Conservation (phyloP, 2,113 vertebrate genomes). For the Gymnocephalus cernua region DNA sequence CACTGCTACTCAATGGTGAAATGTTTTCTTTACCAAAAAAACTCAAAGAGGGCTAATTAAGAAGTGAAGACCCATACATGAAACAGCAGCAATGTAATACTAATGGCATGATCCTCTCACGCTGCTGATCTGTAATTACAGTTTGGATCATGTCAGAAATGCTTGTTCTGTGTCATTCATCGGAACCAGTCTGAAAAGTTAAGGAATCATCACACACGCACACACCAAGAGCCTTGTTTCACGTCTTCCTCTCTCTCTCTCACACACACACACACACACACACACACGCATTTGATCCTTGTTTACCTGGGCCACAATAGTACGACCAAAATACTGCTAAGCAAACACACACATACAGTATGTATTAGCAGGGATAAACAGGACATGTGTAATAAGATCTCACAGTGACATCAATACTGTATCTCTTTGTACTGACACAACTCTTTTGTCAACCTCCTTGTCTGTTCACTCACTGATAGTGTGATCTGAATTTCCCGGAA, state of each 20-base stretch:
- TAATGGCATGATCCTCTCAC: too few species aligned
- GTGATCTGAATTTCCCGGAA: neutral
- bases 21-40: neutral
- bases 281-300: slow-evolving; percentile 25
- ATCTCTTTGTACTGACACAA: slow-evolving; percentile 26
- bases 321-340: neutral
- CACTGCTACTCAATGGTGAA: neutral
- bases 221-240: neutral
- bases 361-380: slow-evolving; percentile 41
- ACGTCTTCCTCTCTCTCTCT: neutral
- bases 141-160: too few species aligned
- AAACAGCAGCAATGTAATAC: neutral
- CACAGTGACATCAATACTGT: slow-evolving; percentile 53
- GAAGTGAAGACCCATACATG: neutral
- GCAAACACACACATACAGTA: slow-evolving; percentile 58
- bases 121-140: too few species aligned
- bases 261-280: neutral
- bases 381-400: slow-evolving; percentile 60
- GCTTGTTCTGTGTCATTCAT: too few species aligned
- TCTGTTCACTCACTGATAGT: neutral
- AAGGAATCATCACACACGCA: neutral
- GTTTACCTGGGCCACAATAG: slow-evolving; percentile 11
- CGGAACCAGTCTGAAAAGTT: neutral
- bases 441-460: slow-evolving; percentile 14
- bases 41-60: slow-evolving; percentile 31